Base-by-base conservation (phyloP, 2,888 invertebrate genomes). In the Lasioglossum zephyrum region DNA sequence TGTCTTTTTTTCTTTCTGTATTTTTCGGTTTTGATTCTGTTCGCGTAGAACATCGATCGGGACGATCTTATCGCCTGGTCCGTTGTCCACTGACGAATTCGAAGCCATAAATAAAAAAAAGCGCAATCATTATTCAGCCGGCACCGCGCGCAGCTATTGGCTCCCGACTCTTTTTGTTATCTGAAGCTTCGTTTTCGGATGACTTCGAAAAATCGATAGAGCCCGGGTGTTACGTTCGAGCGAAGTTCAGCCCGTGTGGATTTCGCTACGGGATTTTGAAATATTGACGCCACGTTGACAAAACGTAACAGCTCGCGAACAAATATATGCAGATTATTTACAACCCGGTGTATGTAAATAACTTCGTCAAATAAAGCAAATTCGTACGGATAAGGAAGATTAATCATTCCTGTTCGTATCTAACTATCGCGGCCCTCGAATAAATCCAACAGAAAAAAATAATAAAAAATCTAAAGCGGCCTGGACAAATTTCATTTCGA, bases 151-250 rank as follows among this genome's bases (percentile, higher is more conserved):
- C 60, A 18, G 13, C 36, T 8, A 26, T 18, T 8, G 57, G 39
- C n/a, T n/a, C 26, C 2, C 63, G 75, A 41, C n/a, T 26, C 41
- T 41, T 75, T 73, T 75, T 41, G 41, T 22, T 18, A 36, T 73
- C 31, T 22, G 49, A 49, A 73, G 31, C 49, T 73, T 73, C 49
- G 49, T 73, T 73, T 73, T 73, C 26, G 49, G 49, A 73, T 49
- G 49, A 73, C 49, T 44, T 49, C 69, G 44, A 49, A 73, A 73
- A 73, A 73, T 73, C 73, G 26, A 73, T 73, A 36, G 31, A 73
- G 73, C 31, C 11, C 73, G 73, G 44, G 53, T 53, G 63, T 49
- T 73, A 49, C 73, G 26, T 31, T 49, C 36, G 49, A 36, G 36
- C 73, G 36, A 36, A 26, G 44, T 49, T 36, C 73, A 9, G 11